These are phyloP conservation scores for Sturnus vulgaris DNA, from an alignment of 2,113 vertebrate genomes.

Conservation along the genomic window DNA sequence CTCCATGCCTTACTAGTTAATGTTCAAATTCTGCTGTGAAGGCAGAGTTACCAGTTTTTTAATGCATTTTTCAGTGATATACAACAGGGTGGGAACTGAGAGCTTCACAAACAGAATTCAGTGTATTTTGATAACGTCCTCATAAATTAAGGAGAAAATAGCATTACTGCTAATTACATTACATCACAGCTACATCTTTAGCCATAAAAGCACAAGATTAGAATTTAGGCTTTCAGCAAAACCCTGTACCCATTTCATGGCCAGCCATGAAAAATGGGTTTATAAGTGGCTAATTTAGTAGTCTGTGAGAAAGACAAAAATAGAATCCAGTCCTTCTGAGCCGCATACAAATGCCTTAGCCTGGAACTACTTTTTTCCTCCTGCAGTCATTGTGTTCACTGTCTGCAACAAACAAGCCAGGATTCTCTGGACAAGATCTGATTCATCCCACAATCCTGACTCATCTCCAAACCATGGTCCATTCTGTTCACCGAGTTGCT, in stretches of 20 bases:
- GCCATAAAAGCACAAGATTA: neutral
- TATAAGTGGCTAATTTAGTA: constrained; percentile 19
- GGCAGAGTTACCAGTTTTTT: neutral
- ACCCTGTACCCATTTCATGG: neutral
- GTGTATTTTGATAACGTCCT: neutral
- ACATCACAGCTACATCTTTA: neutral
- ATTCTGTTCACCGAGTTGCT: neutral
- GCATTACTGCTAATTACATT: neutral
- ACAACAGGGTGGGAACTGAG: neutral
- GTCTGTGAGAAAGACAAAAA: neutral
- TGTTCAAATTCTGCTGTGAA: neutral
- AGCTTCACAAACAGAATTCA: neutral
- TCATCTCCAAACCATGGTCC: neutral
- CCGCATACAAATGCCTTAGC: neutral
- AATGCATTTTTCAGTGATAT: neutral
- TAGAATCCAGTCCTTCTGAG: neutral
- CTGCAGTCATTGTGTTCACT: neutral
- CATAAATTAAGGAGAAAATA: neutral
- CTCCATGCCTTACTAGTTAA: neutral
- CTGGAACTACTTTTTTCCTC: neutral
- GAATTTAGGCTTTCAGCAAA: neutral
- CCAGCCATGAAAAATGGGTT: neutral
- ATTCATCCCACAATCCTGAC: neutral
- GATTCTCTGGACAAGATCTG: neutral
- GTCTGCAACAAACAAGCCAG: neutral